These are phyloP conservation scores for Craterocephalus amniculus DNA, from an alignment of 2,797 vertebrate species.

Conservation along the genomic window DNA sequence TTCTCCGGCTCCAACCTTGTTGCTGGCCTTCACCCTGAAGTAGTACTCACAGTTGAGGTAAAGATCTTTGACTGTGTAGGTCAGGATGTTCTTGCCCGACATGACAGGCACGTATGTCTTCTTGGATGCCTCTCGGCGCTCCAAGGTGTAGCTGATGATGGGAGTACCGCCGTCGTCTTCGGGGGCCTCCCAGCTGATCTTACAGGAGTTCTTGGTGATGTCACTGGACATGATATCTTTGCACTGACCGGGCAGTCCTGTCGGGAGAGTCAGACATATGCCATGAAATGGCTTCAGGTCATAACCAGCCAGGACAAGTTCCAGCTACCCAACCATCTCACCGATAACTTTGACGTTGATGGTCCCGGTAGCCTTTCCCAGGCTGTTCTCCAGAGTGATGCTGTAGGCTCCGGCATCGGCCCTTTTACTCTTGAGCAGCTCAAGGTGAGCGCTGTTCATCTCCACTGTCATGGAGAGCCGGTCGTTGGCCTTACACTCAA, in stretches of 20 bases:
- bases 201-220: constrained; percentile 92
- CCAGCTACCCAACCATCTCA: constrained; percentile 47
- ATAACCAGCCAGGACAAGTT: neutral
- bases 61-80: constrained; percentile 91
- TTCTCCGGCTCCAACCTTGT: constrained; percentile 93
- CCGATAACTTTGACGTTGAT: constrained; percentile 97
- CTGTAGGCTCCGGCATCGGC: constrained; percentile 91
- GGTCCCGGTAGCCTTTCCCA: constrained; percentile 90
- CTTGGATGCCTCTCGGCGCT: constrained; percentile 94
- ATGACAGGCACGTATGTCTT: constrained; percentile 95
- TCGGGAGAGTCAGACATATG: neutral
- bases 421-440: constrained; percentile 88
- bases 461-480: constrained; percentile 90
- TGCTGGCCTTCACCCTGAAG: constrained; percentile 97
- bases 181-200: constrained; percentile 94
- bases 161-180: constrained; percentile 93
- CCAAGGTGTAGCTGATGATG: constrained; percentile 92
- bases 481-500: constrained; percentile 89
- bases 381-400: constrained; percentile 91
- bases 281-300: neutral
- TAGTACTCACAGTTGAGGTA: constrained; percentile 94
- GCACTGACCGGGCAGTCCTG: constrained; percentile 94
- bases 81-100: constrained; percentile 91
- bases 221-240: constrained; percentile 92
- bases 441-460: constrained; percentile 88